Evolutionary conservation across 2,113 vertebrate species (phyloP).

Genomic region (Neotoma lepida): DNA sequence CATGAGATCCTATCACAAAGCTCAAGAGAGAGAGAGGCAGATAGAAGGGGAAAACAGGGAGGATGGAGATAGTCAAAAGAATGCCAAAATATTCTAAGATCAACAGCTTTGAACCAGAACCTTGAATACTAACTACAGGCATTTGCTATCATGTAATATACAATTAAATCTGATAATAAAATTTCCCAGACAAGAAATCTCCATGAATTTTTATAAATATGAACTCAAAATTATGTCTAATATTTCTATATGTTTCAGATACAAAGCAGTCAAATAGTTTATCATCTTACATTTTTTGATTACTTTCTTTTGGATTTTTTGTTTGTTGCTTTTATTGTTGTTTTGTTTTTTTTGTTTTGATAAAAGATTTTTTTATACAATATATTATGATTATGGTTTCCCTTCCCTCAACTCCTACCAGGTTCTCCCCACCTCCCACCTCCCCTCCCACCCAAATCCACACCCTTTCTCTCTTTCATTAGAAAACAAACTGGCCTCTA

Average conservation of each 20-base stretch:
- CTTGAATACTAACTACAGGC: background rate
- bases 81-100: background rate
- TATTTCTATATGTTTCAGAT: background rate
- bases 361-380: too few relatives aligned
- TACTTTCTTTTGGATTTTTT: background rate
- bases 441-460: too few relatives aligned
- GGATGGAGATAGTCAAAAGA: background rate
- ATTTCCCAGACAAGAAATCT: background rate
- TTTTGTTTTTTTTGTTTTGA: too few relatives aligned
- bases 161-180: background rate
- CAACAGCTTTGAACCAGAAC: too few relatives aligned
- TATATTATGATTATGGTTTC: too few relatives aligned
- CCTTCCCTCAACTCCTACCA: too few relatives aligned
- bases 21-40: background rate
- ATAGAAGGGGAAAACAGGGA: background rate
- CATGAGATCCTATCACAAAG: too few relatives aligned
- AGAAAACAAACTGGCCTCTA: background rate
- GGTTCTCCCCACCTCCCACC: too few relatives aligned
- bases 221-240: slow-evolving; percentile 33
- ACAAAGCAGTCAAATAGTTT: background rate
- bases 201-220: background rate
- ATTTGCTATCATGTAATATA: too few relatives aligned
- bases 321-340: too few relatives aligned
- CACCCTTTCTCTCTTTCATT: background rate
- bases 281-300: background rate